Conservation (phyloP, 2,113 vertebrate genomes). For the Microtus ochrogaster region DNA sequence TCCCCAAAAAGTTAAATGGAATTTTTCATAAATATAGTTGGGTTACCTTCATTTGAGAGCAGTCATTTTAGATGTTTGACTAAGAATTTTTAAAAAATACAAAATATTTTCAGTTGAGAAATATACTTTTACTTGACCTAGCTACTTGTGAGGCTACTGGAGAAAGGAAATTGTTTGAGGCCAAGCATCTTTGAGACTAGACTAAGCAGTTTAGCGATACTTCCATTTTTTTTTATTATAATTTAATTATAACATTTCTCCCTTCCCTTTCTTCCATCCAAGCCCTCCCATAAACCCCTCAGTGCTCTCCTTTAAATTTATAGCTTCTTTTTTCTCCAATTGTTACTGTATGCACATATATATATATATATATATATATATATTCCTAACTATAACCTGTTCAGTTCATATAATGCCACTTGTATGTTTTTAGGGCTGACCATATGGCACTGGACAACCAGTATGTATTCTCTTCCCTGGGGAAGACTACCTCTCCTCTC, state of each 20-base stretch:
- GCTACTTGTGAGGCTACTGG: not conserved
- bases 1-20: not conserved
- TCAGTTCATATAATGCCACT: not conserved
- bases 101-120: not conserved
- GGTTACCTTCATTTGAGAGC: conserved; percentile 16
- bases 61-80: conserved; percentile 42
- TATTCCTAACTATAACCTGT: not conserved
- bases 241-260: not conserved
- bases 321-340: not conserved
- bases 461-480: not conserved
- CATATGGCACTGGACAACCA: not conserved
- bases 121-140: not conserved
- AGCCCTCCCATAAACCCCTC: not conserved
- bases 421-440: not conserved
- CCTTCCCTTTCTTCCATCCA: not conserved
- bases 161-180: not conserved
- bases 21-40: not conserved
- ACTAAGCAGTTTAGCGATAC: not conserved
- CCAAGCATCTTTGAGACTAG: not conserved
- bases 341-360: not conserved
- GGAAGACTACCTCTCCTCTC: not conserved
- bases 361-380: not conserved
- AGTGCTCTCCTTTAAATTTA: not conserved
- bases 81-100: not conserved
- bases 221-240: not conserved